Conservation (phyloP, 2,888 invertebrate species). For the Lysandra coridon region DNA sequence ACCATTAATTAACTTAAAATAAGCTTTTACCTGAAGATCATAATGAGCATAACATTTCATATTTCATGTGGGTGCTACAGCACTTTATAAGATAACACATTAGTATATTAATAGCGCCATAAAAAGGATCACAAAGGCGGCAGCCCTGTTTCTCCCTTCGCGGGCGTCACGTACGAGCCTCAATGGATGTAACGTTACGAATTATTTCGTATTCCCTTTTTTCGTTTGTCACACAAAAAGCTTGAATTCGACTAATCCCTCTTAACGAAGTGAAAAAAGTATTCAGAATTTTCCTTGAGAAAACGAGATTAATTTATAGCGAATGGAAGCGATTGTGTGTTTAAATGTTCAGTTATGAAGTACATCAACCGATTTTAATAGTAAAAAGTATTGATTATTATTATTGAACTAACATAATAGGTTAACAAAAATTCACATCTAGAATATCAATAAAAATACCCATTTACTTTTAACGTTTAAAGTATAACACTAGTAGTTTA, state of each 20-base stretch:
- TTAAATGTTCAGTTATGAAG: neutral
- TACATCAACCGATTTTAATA: no score
- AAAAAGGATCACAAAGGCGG: conserved; percentile 28
- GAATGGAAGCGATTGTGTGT: neutral
- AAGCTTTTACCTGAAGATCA: neutral
- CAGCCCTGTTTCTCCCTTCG: conserved; percentile 24
- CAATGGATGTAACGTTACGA: conserved; percentile 57
- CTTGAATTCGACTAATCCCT: conserved; percentile 32
- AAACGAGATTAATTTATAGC: conserved; percentile 17
- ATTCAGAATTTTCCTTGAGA: conserved; percentile 23
- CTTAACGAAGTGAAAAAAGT: conserved; percentile 33
- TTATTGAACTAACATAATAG: no score
- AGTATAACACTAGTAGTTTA: no score
- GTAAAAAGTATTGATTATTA: no score
- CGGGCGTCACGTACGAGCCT: conserved; percentile 52
- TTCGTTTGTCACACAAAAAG: conserved; percentile 40
- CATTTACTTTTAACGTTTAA: no score
- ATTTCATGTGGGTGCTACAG: neutral
- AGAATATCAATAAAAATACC: no score
- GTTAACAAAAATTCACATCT: no score
- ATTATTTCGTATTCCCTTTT: conserved; percentile 54
- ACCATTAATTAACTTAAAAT: neutral
- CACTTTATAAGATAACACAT: neutral
- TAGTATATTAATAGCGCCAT: conserved; percentile 11
- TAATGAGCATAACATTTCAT: neutral